Conservation (phyloP, 2,888 invertebrate species). For the Cryptosula pallasiana region DNA sequence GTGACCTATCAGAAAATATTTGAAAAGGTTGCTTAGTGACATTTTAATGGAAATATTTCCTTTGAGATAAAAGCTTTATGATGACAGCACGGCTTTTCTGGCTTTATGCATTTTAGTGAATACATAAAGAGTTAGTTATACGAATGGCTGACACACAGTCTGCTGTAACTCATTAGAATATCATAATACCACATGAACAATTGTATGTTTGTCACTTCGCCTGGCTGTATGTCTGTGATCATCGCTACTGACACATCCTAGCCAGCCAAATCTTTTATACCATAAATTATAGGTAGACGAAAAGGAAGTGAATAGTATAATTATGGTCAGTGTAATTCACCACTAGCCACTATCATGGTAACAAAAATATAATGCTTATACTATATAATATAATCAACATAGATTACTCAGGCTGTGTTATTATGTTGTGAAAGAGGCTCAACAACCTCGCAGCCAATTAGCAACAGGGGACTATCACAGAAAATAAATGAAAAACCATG, state of each 20-base stretch:
- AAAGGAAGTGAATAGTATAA: not conserved
- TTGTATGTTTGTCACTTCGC: too few relatives aligned
- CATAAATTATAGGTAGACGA: not conserved
- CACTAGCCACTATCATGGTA: not conserved
- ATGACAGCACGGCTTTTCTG: slow-evolving; percentile 13
- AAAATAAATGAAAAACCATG: too few relatives aligned
- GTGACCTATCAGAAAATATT: slow-evolving; percentile 22
- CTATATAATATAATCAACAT: not conserved
- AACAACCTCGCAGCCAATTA: not conserved
- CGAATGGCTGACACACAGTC: slow-evolving; percentile 11
- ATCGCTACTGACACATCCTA: too few relatives aligned
- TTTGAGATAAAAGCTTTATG: slow-evolving; percentile 9
- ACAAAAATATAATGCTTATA: not conserved
- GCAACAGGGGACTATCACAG: too few relatives aligned
- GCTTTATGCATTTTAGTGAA: slow-evolving; percentile 19
- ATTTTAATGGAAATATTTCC: slow-evolving; percentile 24
- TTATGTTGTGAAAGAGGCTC: not conserved
- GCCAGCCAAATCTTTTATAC: too few relatives aligned
- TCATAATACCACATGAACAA: too few relatives aligned
- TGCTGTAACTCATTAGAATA: not conserved
- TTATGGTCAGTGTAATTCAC: not conserved
- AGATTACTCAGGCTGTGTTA: not conserved
- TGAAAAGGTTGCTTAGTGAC: slow-evolving; percentile 22
- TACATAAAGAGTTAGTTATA: slow-evolving; percentile 1
- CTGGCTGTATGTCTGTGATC: too few relatives aligned